Base-by-base conservation (phyloP, 1,140 invertebrate species). In the Portunus trituberculatus region DNA sequence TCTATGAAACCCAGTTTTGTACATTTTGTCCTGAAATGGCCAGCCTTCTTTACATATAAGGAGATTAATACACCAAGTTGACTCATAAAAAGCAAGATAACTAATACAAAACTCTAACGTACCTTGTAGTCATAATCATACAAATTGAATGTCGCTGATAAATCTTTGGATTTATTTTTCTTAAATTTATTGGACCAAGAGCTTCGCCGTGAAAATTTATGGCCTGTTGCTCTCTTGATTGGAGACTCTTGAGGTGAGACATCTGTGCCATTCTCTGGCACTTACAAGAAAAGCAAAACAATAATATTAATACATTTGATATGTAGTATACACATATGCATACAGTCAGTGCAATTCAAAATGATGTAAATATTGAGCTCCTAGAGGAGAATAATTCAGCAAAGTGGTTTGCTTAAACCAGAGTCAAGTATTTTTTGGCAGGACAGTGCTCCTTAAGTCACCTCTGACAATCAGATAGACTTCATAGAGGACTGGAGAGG, bases 121-220 rank as follows among this genome's bases (percentile, higher is more conserved):
- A 91, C 90, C 90, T 76, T 91, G 52, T 59, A 29, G 67, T 91
- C 90, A 91, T 91, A 91, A 76, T 91, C 90, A 39, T 76, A 76
- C 52, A 91, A 39, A 76, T 91, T 91, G 48, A 91, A 91, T 67
- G 90, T 28, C 32, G 90, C 90, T 31, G 90, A 91, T 31, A 91
- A 46, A 39, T 91, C 90, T 59, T 91, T 91, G 25, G 52, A 48
- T 76, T 91, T 91, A 25, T 31, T 29, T 32, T 32, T 76, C 67
- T 25, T 91, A 76, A 91, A 91, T 91, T 91, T 91, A 76, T n/a
- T 32, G 29, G 52, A 76, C 67, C 52, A 91, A 67, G 90, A 91
- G 52, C 90, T 59, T 48, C 90, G 90, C 28, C 90, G 90, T 25
- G 67, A 91, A 16, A 39, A 76, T 28, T 91, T 91, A 25, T 16